A percentile compares a stretch with the other conserved stretches of the same genome.
Conservation (phyloP, 2,113 vertebrate species). For the Oreocharis arfaki region DNA sequence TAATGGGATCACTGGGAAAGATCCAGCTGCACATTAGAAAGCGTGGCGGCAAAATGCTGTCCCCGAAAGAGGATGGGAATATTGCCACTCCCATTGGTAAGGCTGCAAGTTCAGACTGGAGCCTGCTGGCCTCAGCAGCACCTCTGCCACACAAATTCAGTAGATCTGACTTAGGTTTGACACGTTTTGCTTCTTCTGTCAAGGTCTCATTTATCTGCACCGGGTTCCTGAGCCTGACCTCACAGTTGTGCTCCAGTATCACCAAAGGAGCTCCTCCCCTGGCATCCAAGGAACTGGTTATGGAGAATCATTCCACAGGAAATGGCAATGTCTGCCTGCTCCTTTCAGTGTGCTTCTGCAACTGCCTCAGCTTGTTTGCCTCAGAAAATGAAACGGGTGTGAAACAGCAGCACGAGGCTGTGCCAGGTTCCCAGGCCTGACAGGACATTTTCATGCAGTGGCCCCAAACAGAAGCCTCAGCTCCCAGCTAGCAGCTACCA, state of each 20-base stretch:
- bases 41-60: background rate
- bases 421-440: background rate
- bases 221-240: background rate
- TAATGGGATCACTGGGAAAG: constrained; percentile 55
- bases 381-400: background rate
- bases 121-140: background rate
- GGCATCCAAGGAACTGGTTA: background rate
- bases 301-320: background rate
- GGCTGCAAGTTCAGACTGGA: background rate
- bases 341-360: background rate
- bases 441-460: background rate
- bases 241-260: background rate
- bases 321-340: background rate
- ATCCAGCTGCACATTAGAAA: constrained; percentile 15
- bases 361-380: background rate
- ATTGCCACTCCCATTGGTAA: accelerated
- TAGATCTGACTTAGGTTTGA: background rate
- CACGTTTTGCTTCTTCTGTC: background rate
- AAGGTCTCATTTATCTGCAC: background rate
- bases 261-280: background rate
- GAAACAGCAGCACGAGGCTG: background rate
- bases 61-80: background rate
- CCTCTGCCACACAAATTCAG: background rate
- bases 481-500: background rate
- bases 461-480: background rate